These are phyloP conservation scores for Gallirallus australis DNA, from an alignment of 2,797 vertebrate genomes.

Conservation along the genomic window DNA sequence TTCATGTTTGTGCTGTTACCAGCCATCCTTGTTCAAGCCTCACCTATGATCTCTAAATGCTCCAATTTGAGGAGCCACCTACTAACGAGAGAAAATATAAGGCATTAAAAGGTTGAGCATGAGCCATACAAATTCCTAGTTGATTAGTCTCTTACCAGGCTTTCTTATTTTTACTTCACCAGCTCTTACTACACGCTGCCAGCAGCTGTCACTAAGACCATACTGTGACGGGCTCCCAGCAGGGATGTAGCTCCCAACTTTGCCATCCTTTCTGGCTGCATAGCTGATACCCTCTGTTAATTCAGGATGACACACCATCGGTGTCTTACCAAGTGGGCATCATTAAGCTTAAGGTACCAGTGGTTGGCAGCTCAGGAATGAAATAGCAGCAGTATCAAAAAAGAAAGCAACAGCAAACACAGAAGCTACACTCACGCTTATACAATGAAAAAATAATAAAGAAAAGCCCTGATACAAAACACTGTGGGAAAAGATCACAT, in stretches of 20 bases:
- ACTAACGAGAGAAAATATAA: neutral
- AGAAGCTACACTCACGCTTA: neutral
- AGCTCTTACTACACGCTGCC: neutral
- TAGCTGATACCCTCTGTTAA: neutral
- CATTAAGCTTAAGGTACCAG: neutral
- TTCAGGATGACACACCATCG: neutral
- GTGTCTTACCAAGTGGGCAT: neutral
- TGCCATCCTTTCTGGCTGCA: neutral
- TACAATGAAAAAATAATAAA: neutral
- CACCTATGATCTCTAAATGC: conserved; percentile 30
- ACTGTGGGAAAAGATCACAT: neutral
- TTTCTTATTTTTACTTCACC: neutral
- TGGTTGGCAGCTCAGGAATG: neutral
- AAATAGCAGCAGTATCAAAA: neutral
- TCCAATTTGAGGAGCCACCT: conserved; percentile 28
- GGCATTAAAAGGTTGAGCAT: neutral
- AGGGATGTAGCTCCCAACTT: neutral
- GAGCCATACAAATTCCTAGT: neutral
- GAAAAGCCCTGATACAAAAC: neutral
- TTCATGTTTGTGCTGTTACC: neutral
- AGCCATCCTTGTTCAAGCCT: neutral
- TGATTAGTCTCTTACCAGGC: neutral
- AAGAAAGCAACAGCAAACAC: neutral
- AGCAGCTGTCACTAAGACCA: neutral
- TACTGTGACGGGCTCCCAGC: neutral